Percentiles rank a stretch among this genome's conserved stretches.
phyloP scores from a whole-genome alignment of 2,797 vertebrate genomes.

The Crenichthys baileyi region DNA sequence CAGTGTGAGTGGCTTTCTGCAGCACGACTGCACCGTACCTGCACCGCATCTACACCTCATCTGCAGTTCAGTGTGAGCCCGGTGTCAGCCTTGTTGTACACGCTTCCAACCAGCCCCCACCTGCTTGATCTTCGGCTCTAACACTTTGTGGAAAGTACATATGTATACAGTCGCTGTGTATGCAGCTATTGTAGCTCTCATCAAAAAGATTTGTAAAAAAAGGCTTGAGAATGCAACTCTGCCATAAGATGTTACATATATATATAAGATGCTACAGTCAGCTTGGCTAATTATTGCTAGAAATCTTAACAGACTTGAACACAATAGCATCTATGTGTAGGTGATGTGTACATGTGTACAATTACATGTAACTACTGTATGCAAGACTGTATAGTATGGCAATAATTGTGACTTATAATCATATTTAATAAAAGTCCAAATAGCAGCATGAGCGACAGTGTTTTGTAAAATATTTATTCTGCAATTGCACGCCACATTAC shows the following conservation, averaged over 20 bases:
- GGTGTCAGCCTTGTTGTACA: conserved; percentile 32
- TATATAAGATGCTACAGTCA: conserved; percentile 73
- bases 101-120: neutral
- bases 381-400: neutral
- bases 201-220: conserved; percentile 67
- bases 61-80: too few relatives aligned
- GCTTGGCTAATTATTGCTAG: conserved; percentile 64
- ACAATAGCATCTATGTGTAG: conserved; percentile 16
- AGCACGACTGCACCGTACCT: too few relatives aligned
- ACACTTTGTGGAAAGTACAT: conserved; percentile 53
- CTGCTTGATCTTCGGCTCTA: conserved; percentile 64
- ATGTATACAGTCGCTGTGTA: too few relatives aligned
- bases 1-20: too few relatives aligned
- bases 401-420: conserved; percentile 8
- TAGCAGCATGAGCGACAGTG: conserved; percentile 61
- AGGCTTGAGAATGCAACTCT: conserved; percentile 77
- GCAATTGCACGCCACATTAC: neutral
- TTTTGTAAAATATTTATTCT: too few relatives aligned
- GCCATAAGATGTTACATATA: conserved; percentile 73
- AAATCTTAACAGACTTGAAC: conserved; percentile 29
- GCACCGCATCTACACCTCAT: too few relatives aligned
- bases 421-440: conserved; percentile 68
- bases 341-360: neutral
- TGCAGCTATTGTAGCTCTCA: conserved; percentile 43
- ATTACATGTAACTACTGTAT: neutral